These are phyloP conservation scores for Tolmerus cingulatus DNA, from an alignment of 2,888 invertebrate genomes.

Conservation along the genomic window DNA sequence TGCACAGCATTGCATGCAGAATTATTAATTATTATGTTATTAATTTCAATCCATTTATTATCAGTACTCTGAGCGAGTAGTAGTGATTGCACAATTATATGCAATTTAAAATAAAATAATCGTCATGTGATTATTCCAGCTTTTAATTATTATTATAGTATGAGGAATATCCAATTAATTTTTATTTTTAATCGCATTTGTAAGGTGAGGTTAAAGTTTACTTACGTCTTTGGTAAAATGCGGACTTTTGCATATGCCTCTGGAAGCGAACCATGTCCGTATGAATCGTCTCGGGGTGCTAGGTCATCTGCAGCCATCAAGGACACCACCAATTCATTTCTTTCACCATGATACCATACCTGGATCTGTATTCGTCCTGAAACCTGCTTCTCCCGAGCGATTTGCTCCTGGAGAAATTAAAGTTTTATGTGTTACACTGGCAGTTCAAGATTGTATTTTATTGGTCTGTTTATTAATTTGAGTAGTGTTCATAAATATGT, in stretches of 20 bases:
- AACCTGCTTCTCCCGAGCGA: conserved; percentile 77
- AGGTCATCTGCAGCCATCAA: conserved; percentile 87
- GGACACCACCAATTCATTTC: conserved; percentile 83
- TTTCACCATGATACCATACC: conserved; percentile 86
- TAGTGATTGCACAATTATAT: neutral
- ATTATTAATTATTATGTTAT: neutral
- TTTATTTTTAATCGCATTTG: too few species aligned
- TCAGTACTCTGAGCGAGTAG: neutral
- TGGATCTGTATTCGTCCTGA: conserved; percentile 86
- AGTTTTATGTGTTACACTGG: neutral
- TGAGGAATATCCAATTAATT: neutral
- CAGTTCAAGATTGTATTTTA: neutral
- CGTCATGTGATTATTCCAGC: neutral
- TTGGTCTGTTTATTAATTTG: neutral
- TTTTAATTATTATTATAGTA: neutral
- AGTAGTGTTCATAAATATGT: neutral
- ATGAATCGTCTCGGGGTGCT: conserved; percentile 77
- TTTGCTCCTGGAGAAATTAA: conserved; percentile 68
- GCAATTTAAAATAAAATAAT: neutral
- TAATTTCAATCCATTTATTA: neutral
- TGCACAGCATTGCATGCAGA: neutral
- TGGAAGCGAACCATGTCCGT: conserved; percentile 79
- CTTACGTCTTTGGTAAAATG: conserved; percentile 81
- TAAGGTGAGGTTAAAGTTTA: conserved; percentile 48
- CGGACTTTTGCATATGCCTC: conserved; percentile 87